Conservation (phyloP, 2,113 vertebrate genomes). For the Fukomys damarensis region DNA sequence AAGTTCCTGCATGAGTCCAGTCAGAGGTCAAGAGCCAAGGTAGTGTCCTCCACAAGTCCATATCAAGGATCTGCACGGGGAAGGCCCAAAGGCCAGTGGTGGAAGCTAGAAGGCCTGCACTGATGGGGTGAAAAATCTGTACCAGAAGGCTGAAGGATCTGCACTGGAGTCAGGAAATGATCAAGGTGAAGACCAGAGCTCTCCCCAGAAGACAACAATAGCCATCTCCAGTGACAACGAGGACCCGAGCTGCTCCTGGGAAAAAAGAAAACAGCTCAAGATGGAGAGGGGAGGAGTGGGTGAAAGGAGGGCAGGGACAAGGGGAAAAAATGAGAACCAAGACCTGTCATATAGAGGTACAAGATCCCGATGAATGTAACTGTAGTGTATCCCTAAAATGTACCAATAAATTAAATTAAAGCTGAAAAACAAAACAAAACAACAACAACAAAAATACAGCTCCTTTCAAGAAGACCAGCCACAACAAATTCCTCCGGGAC, state of each 20-base stretch:
- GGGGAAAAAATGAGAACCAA: too few species aligned
- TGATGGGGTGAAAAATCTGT: neutral
- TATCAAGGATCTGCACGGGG: neutral
- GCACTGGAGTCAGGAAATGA: neutral
- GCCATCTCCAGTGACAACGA: neutral
- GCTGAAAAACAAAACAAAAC: too few species aligned
- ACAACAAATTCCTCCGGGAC: neutral
- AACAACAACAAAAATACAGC: too few species aligned
- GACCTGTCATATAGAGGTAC: too few species aligned
- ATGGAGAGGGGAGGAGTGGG: too few species aligned
- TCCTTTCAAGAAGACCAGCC: neutral
- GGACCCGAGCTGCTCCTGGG: too few species aligned
- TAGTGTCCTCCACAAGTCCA: neutral
- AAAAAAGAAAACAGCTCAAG: too few species aligned
- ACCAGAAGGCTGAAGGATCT: neutral
- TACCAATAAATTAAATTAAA: too few species aligned
- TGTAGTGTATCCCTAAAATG: too few species aligned
- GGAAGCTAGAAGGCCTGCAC: neutral
- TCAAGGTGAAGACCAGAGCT: neutral
- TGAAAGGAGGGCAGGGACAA: too few species aligned
- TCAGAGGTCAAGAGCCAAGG: neutral
- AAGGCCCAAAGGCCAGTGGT: neutral
- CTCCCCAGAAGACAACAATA: neutral
- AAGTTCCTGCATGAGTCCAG: too few species aligned
- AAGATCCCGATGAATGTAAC: too few species aligned